Evolutionary conservation across 2,888 invertebrate species (phyloP), one percentile per base, ranked within the genome.

Genomic region (Eulithis prunata): DNA sequence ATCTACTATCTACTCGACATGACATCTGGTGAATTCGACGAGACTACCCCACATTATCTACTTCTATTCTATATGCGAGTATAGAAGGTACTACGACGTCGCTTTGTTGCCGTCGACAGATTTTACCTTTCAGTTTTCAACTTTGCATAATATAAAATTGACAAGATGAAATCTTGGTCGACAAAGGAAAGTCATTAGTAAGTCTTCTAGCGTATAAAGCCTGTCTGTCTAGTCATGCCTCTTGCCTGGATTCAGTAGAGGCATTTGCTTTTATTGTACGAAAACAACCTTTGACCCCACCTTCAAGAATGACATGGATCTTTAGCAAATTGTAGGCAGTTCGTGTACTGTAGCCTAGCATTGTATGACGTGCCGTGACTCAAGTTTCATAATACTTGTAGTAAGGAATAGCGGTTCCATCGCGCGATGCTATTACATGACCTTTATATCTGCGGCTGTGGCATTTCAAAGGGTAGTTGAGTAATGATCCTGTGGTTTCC

Each of bases 401-500:
- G 69, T 69, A 57, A 73, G 75, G 77, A 75, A 71, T 73, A 77
- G 73, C 73, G 66, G 68, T 62, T 75, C 72, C 74, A 75, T 75
- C 76, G 49, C 76, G 76, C 74, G 71, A 74, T 68, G 74, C 75
- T 74, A 76, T 80, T 76, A 77, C 71, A 75, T 75, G 78, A 78
- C 77, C 78, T 81, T 79, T 79, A 77, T 77, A 78, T 78, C 76
- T 76, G 71, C 71, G 74, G 77, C 74, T 71, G 74, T 74, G 76
- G 70, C 75, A 74, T 73, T 72, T 70, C 67, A 68, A 73, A 72
- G 71, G 71, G 71, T 70, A 71, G 68, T 69, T 73, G 76, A 71
- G 70, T 81, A 77, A 81, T 81, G 78, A 79, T 76, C 75, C 74
- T 77, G 79, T 72, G 78, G 76, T 78, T 74, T 75, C 75, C 74